A percentile compares a stretch with the other conserved stretches of the same genome.
phyloP scores from a whole-genome alignment of 2,888 invertebrate species.

The Prenolepis imparis region DNA sequence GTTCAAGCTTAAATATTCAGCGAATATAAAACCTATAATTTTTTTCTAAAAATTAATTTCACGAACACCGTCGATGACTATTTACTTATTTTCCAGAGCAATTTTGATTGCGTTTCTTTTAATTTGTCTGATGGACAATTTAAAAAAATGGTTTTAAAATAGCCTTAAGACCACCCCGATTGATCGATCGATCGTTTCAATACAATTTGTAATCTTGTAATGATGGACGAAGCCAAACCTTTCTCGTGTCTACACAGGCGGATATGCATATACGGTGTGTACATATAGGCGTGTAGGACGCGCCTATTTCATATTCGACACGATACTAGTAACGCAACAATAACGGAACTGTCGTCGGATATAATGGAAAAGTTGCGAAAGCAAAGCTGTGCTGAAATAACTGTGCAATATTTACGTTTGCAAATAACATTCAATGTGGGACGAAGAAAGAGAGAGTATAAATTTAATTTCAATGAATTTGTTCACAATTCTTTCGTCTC shows the following conservation, averaged over 20 bases:
- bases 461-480: not conserved
- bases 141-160: not conserved
- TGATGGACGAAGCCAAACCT: conserved; percentile 47
- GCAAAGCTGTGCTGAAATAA: not conserved
- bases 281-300: conserved; percentile 68
- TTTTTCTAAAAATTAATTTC: not conserved
- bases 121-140: not conserved
- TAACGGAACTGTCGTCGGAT: conserved; percentile 54
- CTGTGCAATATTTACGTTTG: not conserved
- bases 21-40: not conserved
- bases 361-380: conserved; percentile 32
- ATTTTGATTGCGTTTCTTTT: not conserved
- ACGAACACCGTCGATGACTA: too few relatives aligned
- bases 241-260: conserved; percentile 42
- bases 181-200: conserved; percentile 20
- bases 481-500: not conserved
- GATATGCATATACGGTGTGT: conserved; percentile 55
- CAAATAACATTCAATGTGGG: conserved; percentile 17
- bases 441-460: not conserved
- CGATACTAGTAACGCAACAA: conserved; percentile 48
- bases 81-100: not conserved
- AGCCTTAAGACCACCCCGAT: not conserved
- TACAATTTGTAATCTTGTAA: conserved; percentile 39
- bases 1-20: not conserved
- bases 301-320: conserved; percentile 62